Evolutionary conservation across 2,888 invertebrate genomes (phyloP).

Genomic region (Euphydryas editha): DNA sequence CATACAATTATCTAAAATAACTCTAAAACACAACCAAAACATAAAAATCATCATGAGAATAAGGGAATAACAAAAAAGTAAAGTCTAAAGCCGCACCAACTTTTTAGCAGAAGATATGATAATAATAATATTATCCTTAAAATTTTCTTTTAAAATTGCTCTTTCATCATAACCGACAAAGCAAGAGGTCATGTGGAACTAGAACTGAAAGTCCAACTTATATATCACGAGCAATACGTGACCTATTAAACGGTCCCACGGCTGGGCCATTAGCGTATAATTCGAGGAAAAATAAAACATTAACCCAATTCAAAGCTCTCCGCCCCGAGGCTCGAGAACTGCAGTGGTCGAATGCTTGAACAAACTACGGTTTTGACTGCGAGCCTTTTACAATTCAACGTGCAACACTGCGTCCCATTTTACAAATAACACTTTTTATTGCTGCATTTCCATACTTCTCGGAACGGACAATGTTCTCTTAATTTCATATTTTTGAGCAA

Average conservation of each 20-base stretch:
- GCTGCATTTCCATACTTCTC: constrained; percentile 21
- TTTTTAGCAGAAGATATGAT: too few species aligned
- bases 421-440: constrained; percentile 24
- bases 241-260: constrained; percentile 11
- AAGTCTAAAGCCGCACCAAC: too few species aligned
- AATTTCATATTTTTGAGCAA: constrained; percentile 2
- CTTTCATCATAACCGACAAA: background rate
- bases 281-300: constrained; percentile 41
- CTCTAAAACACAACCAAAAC: too few species aligned
- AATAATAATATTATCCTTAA: too few species aligned
- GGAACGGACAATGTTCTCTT: constrained; percentile 7
- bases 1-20: too few species aligned
- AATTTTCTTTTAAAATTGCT: background rate
- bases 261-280: constrained; percentile 25
- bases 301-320: constrained; percentile 52
- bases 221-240: constrained; percentile 2
- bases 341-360: constrained; percentile 28
- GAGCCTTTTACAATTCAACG: constrained; percentile 24
- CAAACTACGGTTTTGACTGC: constrained; percentile 31
- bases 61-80: too few species aligned
- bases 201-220: background rate
- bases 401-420: constrained; percentile 24
- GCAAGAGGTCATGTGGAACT: background rate
- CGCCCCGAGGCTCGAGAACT: constrained; percentile 20
- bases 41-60: too few species aligned